Conservation (phyloP, 2,113 vertebrate species). For the Irena cyanogastra region DNA sequence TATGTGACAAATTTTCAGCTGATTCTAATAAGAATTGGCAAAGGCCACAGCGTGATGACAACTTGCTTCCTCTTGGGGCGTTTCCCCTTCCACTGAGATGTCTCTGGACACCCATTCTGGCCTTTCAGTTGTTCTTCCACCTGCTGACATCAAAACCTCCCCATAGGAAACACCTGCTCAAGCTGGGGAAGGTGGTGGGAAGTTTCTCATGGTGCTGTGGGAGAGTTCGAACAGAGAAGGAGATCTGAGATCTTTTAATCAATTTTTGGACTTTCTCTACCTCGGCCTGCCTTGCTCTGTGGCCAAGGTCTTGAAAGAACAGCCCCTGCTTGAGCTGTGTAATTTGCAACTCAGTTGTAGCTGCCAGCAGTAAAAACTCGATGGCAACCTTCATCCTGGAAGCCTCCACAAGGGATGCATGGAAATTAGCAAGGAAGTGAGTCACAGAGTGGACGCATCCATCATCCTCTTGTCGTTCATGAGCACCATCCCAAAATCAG, state of each 20-base stretch:
- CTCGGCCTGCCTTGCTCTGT: background rate
- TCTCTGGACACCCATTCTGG: background rate
- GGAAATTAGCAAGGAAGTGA: background rate
- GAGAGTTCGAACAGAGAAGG: background rate
- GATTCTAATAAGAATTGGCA: background rate
- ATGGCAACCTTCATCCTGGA: background rate
- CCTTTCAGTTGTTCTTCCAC: background rate
- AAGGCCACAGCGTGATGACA: background rate
- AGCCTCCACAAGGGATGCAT: background rate
- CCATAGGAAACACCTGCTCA: constrained; percentile 2
- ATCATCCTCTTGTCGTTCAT: background rate
- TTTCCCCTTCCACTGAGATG: background rate
- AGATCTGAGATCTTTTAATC: background rate
- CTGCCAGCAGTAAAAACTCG: background rate
- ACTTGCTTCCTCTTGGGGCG: background rate
- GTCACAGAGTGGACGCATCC: background rate
- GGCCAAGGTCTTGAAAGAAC: background rate
- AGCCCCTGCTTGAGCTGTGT: background rate
- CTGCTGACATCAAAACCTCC: background rate
- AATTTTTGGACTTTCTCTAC: background rate
- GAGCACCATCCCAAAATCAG: background rate
- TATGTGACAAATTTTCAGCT: background rate
- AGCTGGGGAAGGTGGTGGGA: background rate
- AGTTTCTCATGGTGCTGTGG: background rate
- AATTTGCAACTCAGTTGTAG: background rate